phyloP scores from a whole-genome alignment of 1,140 invertebrate genomes.

The Leptopilina clavipes region DNA sequence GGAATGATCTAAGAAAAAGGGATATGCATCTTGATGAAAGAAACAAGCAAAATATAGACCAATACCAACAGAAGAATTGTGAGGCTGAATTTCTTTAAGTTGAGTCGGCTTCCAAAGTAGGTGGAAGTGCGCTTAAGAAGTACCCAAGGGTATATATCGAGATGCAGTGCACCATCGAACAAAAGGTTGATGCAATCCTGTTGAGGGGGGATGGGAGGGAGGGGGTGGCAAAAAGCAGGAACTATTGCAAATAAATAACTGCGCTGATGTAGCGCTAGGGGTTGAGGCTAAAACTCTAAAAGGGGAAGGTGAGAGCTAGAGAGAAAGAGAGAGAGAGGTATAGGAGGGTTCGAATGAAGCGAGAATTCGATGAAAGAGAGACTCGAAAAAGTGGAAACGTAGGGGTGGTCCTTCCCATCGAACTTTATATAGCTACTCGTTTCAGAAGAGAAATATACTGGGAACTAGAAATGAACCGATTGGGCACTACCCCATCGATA shows the following conservation, averaged over 20 bases:
- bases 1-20: background rate
- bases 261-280: background rate
- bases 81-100: conserved; percentile 28
- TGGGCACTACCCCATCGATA: conserved; percentile 2
- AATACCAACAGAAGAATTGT: background rate
- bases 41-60: background rate
- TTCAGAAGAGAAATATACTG: conserved; percentile 9
- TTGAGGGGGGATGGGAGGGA: too few relatives aligned
- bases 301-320: background rate
- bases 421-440: background rate
- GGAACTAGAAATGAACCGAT: conserved; percentile 28
- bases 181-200: background rate
- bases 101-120: background rate
- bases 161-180: background rate
- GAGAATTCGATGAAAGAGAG: conserved; percentile 21
- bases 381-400: conserved; percentile 18
- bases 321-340: too few relatives aligned
- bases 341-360: background rate
- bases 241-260: conserved; percentile 33
- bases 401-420: background rate
- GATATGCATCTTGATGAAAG: background rate
- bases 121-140: conserved; percentile 18
- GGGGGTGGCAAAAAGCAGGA: conserved; percentile 26
- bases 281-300: conserved; percentile 2
- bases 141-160: conserved; percentile 17